Percentiles rank a stretch among this genome's conserved stretches.
Conservation (phyloP, 2,888 invertebrate genomes). For the Listrodromus nycthemerus region DNA sequence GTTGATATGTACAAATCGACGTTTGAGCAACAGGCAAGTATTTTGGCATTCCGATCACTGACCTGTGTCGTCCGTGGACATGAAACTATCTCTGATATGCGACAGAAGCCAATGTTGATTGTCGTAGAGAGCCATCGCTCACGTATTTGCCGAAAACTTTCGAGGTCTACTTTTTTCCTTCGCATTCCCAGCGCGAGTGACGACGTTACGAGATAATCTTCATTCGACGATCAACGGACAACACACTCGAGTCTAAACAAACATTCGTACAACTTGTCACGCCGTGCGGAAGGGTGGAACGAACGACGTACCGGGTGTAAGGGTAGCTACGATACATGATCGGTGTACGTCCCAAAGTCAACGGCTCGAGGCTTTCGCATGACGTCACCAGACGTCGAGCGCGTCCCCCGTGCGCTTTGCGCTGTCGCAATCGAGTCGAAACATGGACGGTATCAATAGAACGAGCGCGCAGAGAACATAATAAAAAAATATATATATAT, state of each 20-base stretch:
- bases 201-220: not conserved
- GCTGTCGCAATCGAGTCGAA: conserved; percentile 72
- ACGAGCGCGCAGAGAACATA: conserved; percentile 60
- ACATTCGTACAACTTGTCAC: not conserved
- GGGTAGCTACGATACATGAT: not conserved
- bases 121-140: conserved; percentile 97
- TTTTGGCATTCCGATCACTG: not conserved
- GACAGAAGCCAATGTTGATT: conserved; percentile 96
- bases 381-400: conserved; percentile 68
- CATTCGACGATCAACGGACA: not conserved
- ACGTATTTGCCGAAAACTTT: not conserved
- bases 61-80: conserved; percentile 97
- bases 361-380: conserved; percentile 26
- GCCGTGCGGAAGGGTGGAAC: not conserved
- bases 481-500: conserved; percentile 35
- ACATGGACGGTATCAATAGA: conserved; percentile 75
- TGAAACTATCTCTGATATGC: conserved; percentile 97
- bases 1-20: not conserved
- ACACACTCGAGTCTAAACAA: not conserved
- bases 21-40: not conserved
- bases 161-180: not conserved
- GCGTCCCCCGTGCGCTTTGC: conserved; percentile 64
- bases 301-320: not conserved
- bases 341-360: not conserved
- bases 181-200: not conserved